Conservation (phyloP, 1,140 invertebrate genomes). For the Tetramorium alpestre region DNA sequence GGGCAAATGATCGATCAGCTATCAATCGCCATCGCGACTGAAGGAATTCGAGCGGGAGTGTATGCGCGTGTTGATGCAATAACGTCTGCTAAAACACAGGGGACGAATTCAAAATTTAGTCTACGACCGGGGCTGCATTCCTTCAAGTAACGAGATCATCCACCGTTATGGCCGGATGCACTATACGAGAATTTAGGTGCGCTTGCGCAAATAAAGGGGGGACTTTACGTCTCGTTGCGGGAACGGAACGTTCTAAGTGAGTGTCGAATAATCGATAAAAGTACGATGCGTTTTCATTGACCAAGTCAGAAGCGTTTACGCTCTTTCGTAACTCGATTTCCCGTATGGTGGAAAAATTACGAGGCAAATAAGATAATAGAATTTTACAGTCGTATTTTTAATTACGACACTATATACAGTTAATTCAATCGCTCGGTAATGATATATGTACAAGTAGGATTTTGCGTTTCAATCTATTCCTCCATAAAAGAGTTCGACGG, state of each 20-base stretch:
- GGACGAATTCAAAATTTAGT: not conserved
- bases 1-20: not conserved
- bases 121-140: not conserved
- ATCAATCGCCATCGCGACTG: not conserved
- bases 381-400: not conserved
- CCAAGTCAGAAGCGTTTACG: not conserved
- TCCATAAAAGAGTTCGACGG: not conserved
- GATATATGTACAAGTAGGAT: not conserved
- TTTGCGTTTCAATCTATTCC: not conserved
- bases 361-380: not conserved
- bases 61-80: not conserved
- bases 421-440: not conserved
- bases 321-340: not conserved
- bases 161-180: conserved; percentile 38
- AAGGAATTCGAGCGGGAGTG: not conserved
- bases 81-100: not conserved
- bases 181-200: conserved; percentile 54
- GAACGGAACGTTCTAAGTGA: conserved; percentile 25
- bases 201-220: conserved; percentile 30
- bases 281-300: not conserved
- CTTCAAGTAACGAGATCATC: conserved; percentile 44
- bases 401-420: not conserved
- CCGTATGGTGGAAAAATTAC: not conserved
- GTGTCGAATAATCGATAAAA: conserved; percentile 9
- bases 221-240: conserved; percentile 41